A percentile compares a stretch with the other conserved stretches of the same genome.
Conservation (phyloP, 2,888 invertebrate genomes). For the Amphipyra tragopoginis region DNA sequence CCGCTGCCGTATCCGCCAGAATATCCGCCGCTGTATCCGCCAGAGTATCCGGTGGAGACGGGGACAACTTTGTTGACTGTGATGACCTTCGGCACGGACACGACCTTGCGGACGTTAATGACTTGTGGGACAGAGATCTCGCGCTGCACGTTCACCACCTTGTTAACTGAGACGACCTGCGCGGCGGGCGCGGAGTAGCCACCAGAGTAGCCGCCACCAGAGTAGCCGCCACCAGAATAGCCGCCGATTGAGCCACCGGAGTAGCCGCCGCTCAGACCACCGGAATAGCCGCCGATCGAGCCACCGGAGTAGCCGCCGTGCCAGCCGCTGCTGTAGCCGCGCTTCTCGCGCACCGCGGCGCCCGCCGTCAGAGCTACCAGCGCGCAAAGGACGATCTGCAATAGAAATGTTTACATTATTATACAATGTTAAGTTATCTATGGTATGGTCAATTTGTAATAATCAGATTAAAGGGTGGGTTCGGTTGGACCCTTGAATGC, state of each 20-base stretch:
- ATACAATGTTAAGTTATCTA: not conserved
- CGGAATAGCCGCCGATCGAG: conserved; percentile 1
- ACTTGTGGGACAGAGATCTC: conserved; percentile 68
- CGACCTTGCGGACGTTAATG: conserved; percentile 68
- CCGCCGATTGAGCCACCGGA: not conserved
- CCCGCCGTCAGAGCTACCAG: conserved; percentile 43
- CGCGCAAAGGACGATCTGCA: conserved; percentile 43
- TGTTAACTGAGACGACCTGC: conserved; percentile 66
- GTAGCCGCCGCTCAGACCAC: conserved; percentile 18
- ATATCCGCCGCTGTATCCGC: conserved; percentile 32
- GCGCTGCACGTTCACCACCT: conserved; percentile 69
- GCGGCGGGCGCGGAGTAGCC: conserved; percentile 19
- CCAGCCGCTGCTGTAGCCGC: conserved; percentile 32
- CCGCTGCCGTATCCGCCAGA: conserved; percentile 29
- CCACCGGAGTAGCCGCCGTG: conserved; percentile 1
- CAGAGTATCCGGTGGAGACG: conserved; percentile 48
- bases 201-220: conserved; percentile 14
- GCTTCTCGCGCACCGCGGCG: conserved; percentile 43
- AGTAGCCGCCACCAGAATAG: conserved; percentile 18
- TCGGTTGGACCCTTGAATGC: no score
- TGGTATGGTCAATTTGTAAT: not conserved
- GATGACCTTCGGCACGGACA: conserved; percentile 75
- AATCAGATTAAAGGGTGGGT: no score
- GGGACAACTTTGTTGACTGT: conserved; percentile 69
- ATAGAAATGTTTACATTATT: not conserved